Conservation (phyloP, 1,140 invertebrate genomes). For the Nasonia longicornis region DNA sequence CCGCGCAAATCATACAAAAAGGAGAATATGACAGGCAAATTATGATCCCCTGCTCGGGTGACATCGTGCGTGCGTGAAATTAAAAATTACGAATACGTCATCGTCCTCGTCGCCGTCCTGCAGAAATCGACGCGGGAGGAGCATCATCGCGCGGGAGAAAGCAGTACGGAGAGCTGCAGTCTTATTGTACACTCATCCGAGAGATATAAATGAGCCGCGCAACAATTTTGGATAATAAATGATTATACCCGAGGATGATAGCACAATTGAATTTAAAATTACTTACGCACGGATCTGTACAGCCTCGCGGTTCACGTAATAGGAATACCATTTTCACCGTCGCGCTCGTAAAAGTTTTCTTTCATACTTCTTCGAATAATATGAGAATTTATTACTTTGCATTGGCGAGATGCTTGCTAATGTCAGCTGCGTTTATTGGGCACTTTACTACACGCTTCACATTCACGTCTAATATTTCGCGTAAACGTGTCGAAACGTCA, state of each 20-base stretch:
- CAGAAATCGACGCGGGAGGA: constrained; percentile 10
- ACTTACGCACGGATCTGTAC: neutral
- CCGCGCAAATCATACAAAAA: constrained; percentile 34
- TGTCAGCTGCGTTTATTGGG: neutral
- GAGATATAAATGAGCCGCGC: neutral
- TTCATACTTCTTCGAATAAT: no score
- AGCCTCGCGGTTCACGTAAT: no score
- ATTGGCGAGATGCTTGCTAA: no score
- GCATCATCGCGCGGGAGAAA: constrained; percentile 16
- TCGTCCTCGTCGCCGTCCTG: neutral
- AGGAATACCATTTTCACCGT: neutral
- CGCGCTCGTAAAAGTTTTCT: neutral
- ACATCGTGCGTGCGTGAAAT: constrained; percentile 31
- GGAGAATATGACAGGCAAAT: constrained; percentile 38
- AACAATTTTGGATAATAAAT: neutral
- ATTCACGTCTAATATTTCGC: neutral
- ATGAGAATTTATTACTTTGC: no score
- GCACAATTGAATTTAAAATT: neutral
- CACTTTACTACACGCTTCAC: neutral
- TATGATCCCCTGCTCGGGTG: constrained; percentile 23
- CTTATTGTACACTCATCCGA: constrained; percentile 4
- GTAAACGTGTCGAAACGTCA: neutral
- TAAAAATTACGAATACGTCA: constrained; percentile 42
- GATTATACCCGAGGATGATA: no score
- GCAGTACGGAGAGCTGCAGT: neutral